phyloP scores from a whole-genome alignment of 2,797 vertebrate species.

The Coendou prehensilis region DNA sequence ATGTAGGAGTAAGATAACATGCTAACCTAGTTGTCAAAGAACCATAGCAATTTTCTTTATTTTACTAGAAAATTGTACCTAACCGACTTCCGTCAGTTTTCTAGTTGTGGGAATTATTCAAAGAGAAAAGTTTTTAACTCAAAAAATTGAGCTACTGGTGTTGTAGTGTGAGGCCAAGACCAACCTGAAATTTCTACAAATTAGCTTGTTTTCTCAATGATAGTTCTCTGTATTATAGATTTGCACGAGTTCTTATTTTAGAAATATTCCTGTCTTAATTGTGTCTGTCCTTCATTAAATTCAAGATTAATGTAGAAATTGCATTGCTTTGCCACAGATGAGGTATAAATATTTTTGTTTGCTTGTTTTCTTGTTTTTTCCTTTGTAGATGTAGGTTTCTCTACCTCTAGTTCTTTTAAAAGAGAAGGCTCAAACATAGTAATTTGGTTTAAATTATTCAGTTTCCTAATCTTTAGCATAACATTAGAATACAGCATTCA shows the following conservation, averaged over 20 bases:
- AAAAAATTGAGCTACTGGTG: constrained; percentile 20
- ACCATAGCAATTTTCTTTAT: neutral
- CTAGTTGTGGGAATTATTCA: constrained; percentile 27
- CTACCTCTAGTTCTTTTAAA: neutral
- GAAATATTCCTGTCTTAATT: neutral
- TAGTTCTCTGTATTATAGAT: constrained; percentile 27
- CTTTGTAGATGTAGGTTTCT: neutral
- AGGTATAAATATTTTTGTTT: neutral
- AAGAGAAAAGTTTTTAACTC: constrained; percentile 8
- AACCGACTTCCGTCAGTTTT: neutral
- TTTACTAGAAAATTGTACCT: neutral
- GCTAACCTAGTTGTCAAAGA: neutral
- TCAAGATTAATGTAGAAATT: constrained; percentile 21
- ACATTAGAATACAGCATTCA: neutral
- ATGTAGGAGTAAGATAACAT: neutral
- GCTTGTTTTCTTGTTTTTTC: neutral
- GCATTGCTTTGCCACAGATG: neutral
- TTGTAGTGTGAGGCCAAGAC: neutral
- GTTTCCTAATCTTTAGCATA: constrained; percentile 38
- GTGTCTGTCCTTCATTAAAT: constrained; percentile 33
- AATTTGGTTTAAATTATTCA: constrained; percentile 52
- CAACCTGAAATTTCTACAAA: constrained; percentile 20
- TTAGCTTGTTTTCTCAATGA: neutral
- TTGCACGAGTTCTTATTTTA: constrained; percentile 25
- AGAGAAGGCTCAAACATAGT: neutral